Evolutionary conservation across 2,797 vertebrate genomes (phyloP), one percentile per base, ranked within the genome.

Genomic region (Macrochelys suwanniensis): DNA sequence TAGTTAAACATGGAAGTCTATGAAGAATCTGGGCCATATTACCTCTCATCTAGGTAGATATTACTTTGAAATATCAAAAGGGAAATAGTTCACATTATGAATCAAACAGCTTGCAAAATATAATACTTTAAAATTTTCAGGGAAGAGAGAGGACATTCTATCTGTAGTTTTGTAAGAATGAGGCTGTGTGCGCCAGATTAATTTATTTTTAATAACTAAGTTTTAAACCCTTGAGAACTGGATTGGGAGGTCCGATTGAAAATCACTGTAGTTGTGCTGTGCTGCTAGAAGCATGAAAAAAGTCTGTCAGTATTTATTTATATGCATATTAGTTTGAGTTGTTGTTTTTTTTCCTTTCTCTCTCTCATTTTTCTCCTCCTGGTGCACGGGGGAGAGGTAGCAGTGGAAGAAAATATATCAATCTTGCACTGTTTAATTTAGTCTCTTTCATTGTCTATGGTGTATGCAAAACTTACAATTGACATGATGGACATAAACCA

Each of bases 151-250:
- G 45, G 57, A 47, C 51, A 33, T 25, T 80, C 50, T 5, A 31
- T 82, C 37, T 1, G 3, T 6, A 5, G 87, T 33, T 84, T 0
- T 77, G 15, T 65, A 76, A n/a, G 23, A 19, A 23, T 80, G 59
- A 84, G 54, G 45, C 26, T 61, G 53, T 65, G 10, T 33, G 37
- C 88, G 42, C 6, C 12, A 71, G 28, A 3, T 59, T 50, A 47
- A 13, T 21, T 71, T 6, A 21, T 90, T 80, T 89, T 68, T 49
- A 84, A 61, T 61, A 37, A n/a, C 26, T 25, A 31, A 68, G 3
- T 42, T 93, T 92, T 85, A 94, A 59, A 68, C 45, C 86, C 28
- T 26, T 45, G 56, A 57, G 85, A 90, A 33, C 42, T 80, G 37
- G 16, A 96, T 89, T 26, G 33, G 89, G 15, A 2, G 8, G 11